phyloP scores from a whole-genome alignment of 2,113 vertebrate genomes.

The Actenoides hombroni region DNA sequence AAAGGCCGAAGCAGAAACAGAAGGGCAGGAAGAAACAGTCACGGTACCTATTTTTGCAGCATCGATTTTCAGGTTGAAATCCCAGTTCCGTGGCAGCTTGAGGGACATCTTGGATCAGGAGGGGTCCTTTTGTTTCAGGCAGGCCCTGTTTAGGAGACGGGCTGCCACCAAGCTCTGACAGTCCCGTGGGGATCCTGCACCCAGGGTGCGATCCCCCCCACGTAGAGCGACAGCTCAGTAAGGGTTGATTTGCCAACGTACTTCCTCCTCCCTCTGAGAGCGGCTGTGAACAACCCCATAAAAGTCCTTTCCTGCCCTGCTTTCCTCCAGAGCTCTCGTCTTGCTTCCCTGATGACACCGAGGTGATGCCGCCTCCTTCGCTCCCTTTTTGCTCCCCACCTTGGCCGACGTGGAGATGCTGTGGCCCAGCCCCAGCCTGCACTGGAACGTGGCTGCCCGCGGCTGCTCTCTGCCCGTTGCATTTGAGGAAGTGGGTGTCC shows the following conservation, averaged over 20 bases:
- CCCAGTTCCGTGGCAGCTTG: conserved; percentile 92
- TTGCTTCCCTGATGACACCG: rapidly evolving
- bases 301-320: conserved; percentile 21
- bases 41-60: conserved; percentile 86
- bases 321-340: background rate
- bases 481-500: conserved; percentile 74
- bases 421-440: background rate
- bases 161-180: background rate
- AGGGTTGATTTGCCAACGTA: conserved; percentile 4
- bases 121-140: background rate
- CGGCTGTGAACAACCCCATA: background rate
- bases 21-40: background rate
- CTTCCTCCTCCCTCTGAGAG: conserved; percentile 46
- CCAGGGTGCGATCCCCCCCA: background rate
- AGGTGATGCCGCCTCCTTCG: background rate
- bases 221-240: background rate
- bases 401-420: rapidly evolving
- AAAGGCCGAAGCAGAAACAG: background rate
- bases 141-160: background rate
- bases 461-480: background rate
- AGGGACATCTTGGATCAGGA: conserved; percentile 83
- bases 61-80: conserved; percentile 89
- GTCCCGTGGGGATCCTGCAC: background rate
- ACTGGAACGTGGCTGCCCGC: background rate
- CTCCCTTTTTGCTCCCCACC: background rate